A percentile compares a stretch with the other conserved stretches of the same genome.
phyloP scores from a whole-genome alignment of 1,140 invertebrate species.

The Sinella curviseta region DNA sequence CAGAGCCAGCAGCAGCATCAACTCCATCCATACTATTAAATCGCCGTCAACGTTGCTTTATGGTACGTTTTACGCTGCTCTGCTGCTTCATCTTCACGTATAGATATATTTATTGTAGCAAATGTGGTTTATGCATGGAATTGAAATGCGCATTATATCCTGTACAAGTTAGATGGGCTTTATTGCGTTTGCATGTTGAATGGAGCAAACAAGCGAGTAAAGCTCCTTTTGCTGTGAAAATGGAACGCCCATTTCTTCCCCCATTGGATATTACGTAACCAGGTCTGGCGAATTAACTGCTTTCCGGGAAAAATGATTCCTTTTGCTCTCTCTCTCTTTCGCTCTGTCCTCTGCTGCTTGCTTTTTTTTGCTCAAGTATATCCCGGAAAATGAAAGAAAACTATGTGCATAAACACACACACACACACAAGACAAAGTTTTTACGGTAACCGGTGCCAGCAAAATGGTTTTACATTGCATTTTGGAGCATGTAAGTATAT shows the following conservation, averaged over 20 bases:
- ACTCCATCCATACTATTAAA: neutral
- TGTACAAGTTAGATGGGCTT: no score
- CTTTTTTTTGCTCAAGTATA: neutral
- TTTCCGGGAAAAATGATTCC: constrained; percentile 24
- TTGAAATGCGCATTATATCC: neutral
- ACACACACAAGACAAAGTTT: neutral
- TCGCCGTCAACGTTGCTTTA: neutral
- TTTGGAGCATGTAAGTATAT: neutral
- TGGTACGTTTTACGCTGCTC: neutral
- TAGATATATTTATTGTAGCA: neutral
- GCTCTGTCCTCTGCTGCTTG: neutral
- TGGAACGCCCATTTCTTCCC: constrained; percentile 16
- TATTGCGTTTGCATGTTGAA: neutral
- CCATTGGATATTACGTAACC: constrained; percentile 16
- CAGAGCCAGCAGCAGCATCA: neutral
- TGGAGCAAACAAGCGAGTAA: neutral
- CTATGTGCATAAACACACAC: neutral
- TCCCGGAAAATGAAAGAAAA: neutral
- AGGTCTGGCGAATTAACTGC: neutral
- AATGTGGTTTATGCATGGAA: neutral
- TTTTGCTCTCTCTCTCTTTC: no score
- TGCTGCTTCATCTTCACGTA: no score
- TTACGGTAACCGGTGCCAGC: neutral
- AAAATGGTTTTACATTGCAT: neutral
- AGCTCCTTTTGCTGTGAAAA: constrained; percentile 6